Conservation (phyloP, 2,113 vertebrate species). For the Gymnocephalus cernua region DNA sequence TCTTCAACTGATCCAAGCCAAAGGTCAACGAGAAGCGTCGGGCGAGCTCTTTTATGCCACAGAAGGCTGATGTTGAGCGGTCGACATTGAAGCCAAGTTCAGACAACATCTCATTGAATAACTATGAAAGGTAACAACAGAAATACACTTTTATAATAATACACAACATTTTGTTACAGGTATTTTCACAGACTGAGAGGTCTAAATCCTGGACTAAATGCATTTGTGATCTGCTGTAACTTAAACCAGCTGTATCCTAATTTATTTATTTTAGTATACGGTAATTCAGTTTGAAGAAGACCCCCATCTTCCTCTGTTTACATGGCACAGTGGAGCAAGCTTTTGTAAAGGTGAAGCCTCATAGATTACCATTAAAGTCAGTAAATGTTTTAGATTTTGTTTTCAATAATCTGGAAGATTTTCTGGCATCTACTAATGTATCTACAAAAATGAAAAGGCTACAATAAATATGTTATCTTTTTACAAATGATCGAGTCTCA, state of each 20-base stretch:
- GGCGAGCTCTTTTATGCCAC: conserved; percentile 97
- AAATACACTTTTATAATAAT: not conserved
- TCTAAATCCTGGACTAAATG: not conserved
- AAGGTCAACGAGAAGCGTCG: conserved; percentile 97
- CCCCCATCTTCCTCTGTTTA: not conserved
- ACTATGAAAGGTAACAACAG: conserved; percentile 76
- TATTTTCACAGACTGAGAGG: not conserved
- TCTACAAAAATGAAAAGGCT: not conserved
- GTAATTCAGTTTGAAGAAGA: not conserved
- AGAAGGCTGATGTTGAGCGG: conserved; percentile 94
- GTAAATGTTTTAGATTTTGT: not conserved
- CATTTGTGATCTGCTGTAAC: not conserved
- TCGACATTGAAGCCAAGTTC: conserved; percentile 94
- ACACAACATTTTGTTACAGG: not conserved
- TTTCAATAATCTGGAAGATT: not conserved
- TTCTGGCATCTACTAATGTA: not conserved
- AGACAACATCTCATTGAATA: conserved; percentile 97
- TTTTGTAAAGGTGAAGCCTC: not conserved
- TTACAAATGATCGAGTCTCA: not conserved
- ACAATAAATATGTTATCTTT: not conserved
- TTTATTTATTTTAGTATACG: not conserved
- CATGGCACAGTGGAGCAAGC: not conserved
- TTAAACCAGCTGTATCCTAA: not conserved
- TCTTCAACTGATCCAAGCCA: conserved; percentile 97
- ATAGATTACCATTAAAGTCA: not conserved